Evolutionary conservation across 1,140 invertebrate genomes (phyloP).

Genomic region (Trichonephila clavipes): DNA sequence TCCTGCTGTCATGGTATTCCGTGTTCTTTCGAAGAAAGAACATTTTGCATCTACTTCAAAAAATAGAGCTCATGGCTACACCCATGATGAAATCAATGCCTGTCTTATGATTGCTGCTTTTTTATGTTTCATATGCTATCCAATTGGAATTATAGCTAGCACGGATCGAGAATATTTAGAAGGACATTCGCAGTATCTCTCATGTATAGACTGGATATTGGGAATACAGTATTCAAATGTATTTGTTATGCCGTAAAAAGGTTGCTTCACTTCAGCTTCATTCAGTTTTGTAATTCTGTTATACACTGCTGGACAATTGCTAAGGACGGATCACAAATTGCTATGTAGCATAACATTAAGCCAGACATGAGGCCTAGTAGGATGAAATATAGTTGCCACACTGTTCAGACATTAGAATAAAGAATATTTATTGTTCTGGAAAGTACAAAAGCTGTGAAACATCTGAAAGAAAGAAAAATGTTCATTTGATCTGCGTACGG

Average conservation of each 20-base stretch:
- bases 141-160: background rate
- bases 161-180: background rate
- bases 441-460: no score
- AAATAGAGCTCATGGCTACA: background rate
- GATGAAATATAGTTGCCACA: no score
- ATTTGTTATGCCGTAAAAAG: background rate
- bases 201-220: background rate
- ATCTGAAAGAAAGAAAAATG: no score
- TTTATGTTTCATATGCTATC: background rate
- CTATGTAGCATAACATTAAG: no score
- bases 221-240: background rate
- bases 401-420: no score
- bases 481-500: no score
- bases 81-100: background rate
- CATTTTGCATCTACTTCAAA: background rate
- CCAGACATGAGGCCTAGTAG: no score
- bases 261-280: background rate
- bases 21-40: background rate
- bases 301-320: no score
- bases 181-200: background rate
- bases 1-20: background rate
- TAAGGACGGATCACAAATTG: no score
- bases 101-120: background rate
- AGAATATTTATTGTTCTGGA: no score
- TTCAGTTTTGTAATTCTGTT: background rate